Percentiles rank a stretch among this genome's conserved stretches.
These are phyloP conservation scores for Euphydryas editha DNA, from an alignment of 2,888 invertebrate species.

Conservation along the genomic window DNA sequence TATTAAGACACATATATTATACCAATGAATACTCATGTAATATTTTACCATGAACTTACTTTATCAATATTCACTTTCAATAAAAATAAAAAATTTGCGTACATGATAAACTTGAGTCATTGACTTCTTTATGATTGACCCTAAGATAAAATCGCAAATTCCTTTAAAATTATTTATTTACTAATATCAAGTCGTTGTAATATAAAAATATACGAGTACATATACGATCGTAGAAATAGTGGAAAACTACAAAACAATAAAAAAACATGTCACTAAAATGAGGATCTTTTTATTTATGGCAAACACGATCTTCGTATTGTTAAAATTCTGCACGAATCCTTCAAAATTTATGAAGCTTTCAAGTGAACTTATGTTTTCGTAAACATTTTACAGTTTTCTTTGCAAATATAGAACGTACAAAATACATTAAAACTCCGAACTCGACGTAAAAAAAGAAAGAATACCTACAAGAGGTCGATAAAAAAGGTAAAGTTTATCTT, in stretches of 20 bases:
- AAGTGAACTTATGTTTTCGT: constrained; percentile 27
- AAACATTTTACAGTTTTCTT: constrained; percentile 22
- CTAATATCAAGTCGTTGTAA: constrained; percentile 36
- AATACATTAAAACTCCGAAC: neutral
- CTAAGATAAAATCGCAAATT: constrained; percentile 59
- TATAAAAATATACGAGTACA: constrained; percentile 34
- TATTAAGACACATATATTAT: neutral
- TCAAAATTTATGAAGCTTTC: constrained; percentile 37
- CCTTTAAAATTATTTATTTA: constrained; percentile 47
- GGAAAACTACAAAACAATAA: constrained; percentile 1
- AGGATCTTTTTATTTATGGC: constrained; percentile 23
- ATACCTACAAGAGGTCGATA: constrained; percentile 29
- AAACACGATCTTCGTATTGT: constrained; percentile 27
- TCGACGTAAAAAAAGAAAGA: constrained; percentile 23
- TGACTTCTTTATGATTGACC: constrained; percentile 61
- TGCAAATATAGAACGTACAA: neutral
- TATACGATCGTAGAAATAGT: constrained; percentile 22
- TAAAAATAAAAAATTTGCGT: constrained; percentile 39
- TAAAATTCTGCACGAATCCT: constrained; percentile 36
- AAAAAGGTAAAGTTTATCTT: constrained; percentile 33
- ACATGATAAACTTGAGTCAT: constrained; percentile 51
- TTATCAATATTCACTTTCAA: constrained; percentile 29
- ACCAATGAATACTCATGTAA: constrained; percentile 12
- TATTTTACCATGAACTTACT: constrained; percentile 9
- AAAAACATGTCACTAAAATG: constrained; percentile 12